Conservation (phyloP, 2,797 vertebrate genomes). For the Xenopus petersii region DNA sequence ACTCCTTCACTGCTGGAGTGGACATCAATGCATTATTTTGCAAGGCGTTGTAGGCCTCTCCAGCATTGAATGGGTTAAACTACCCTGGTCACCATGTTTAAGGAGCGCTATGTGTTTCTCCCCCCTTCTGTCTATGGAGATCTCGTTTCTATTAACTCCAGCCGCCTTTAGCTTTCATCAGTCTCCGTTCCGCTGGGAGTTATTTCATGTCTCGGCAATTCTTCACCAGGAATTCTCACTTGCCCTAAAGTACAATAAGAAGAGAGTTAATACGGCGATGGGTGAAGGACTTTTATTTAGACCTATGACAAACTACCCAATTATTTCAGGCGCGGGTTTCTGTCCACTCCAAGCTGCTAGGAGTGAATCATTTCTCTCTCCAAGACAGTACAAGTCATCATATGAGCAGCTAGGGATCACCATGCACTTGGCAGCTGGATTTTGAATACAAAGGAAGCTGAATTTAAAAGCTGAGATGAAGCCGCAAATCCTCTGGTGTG, state of each 20-base stretch:
- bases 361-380: conserved; percentile 43
- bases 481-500: background rate
- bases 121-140: conserved; percentile 18
- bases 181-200: conserved; percentile 29
- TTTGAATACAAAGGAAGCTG: conserved; percentile 3
- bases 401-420: conserved; percentile 34
- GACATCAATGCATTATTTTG: conserved; percentile 51
- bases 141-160: conserved; percentile 36
- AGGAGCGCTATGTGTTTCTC: conserved; percentile 18
- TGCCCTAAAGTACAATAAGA: conserved; percentile 45
- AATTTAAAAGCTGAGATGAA: background rate
- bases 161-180: conserved; percentile 22
- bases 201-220: conserved; percentile 41
- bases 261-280: conserved; percentile 40
- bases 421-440: conserved; percentile 13
- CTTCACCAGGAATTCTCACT: conserved; percentile 39
- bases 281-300: conserved; percentile 49
- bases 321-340: conserved; percentile 45
- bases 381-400: conserved; percentile 35
- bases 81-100: conserved; percentile 37
- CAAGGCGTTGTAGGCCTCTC: conserved; percentile 50
- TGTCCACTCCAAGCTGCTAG: conserved; percentile 36
- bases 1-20: conserved; percentile 50
- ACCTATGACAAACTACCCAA: conserved; percentile 49
- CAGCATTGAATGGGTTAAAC: conserved; percentile 50